Base-by-base conservation (phyloP, 2,797 vertebrate species). In the Hemibagrus guttatus region DNA sequence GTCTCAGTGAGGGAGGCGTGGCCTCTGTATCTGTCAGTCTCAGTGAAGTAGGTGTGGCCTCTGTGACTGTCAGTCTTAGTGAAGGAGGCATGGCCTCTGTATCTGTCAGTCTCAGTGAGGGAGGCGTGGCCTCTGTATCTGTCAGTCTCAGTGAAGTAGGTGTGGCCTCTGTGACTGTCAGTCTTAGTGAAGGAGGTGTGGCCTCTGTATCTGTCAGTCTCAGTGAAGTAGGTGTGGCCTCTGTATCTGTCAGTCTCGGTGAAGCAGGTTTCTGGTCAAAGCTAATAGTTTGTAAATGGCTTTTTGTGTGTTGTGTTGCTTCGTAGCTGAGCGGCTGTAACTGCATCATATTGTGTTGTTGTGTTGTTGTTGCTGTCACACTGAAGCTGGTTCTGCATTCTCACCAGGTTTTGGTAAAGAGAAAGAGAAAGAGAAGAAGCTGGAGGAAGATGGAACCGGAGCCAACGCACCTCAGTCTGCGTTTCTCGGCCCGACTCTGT, bases 401-500 rank as follows among this genome's bases (percentile, higher is more conserved):
- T 58, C 91, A 84, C 6, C 94, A 99, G 98, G 96, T 35, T 98
- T 98, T 17, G 92, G 94, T 76, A 95, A 96, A 94, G 97, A 98
- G 88, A 98, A 98, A 91, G 97, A 97, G 89, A 97, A 97, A 88
- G 96, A 97, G 88, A 99, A 99, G 95, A 97, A 98, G 92, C 89
- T 99, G 91, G 98, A 99, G 0, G 98, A 99, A 93, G 98, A 99
- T 89, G 95, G 93, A 88, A 81, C 90, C 64, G 11, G 89, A 0
- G 87, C 87, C 78, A 96, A 90, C 28, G 95, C 96, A 88, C 97
- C 98, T 3, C 98, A 98, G 95, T 99, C 98, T 0, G 98, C 98
- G 56, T 99, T 99, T 94, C 94, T 99, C 86, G 98, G 98, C 0
- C 98, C 98, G 52, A 99, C 98, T 26, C 95, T 99, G 84, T 99